Base-by-base conservation (phyloP, 2,888 invertebrate species). In the Pilophorus perplexus region DNA sequence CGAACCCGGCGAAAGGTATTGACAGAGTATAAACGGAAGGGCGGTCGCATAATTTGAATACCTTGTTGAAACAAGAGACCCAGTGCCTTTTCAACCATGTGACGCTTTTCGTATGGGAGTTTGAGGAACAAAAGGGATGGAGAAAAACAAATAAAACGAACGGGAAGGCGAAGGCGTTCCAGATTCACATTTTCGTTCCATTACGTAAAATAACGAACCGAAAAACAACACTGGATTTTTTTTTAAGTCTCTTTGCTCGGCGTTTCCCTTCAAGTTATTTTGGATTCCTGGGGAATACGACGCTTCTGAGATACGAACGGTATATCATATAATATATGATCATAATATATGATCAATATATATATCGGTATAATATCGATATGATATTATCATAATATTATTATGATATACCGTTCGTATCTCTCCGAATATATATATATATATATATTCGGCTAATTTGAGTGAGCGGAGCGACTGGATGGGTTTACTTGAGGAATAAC, bases 191-290 rank as follows among this genome's bases (percentile, higher is more conserved):
- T 28, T 52, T 52, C 52, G 52, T 52, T 52, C 27, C 52, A 52
- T 52, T 52, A 52, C 23, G 28, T 52, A 25, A 14, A 52, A 52
- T 52, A 52, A 52, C 52, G 28, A 52, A 52, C 52, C 52, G 33
- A 28, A 52, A 52, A 52, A 52, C 27, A 52, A 52, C 28, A 28
- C 27, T 12, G 14, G 23, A n/a, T n/a, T n/a, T n/a, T n/a, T n/a
- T 14, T n/a, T n/a, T 12, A 8, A 42, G 8, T 18, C 42, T 5
- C 42, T 5, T 42, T 42, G n/a, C 16, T 18, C 37, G 37, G 16
- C 42, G 42, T 18, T 42, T 12, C 12, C 8, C 12, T 10, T 33
- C 33, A 33, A 33, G 33, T 10, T 33, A 10, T 33, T 33, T 10
- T 6, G 33, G 8, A 10, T n/a, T n/a, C n/a, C n/a, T n/a, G n/a